Evolutionary conservation across 2,797 vertebrate species (phyloP).

Genomic region (Enteromius thamalakanensis): DNA sequence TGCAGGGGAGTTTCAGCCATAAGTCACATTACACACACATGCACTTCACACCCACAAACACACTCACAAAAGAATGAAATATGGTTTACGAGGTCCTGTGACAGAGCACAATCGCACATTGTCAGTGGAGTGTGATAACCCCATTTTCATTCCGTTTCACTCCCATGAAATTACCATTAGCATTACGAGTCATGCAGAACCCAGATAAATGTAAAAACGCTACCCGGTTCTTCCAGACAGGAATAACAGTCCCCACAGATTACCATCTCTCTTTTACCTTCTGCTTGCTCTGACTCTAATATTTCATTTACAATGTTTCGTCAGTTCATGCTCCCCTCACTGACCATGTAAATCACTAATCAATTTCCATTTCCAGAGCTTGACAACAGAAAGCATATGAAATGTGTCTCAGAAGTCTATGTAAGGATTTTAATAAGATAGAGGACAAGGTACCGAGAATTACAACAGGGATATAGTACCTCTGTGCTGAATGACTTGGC

Average conservation of each 20-base stretch:
- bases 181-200: slow-evolving; percentile 99
- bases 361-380: slow-evolving; percentile 99
- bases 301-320: slow-evolving; percentile 99
- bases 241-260: slow-evolving; percentile 98
- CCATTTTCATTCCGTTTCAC: slow-evolving; percentile 96
- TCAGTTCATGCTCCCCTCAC: slow-evolving; percentile 99
- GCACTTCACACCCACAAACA: slow-evolving; percentile 42
- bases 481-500: neutral
- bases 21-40: slow-evolving; percentile 84
- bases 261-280: slow-evolving; percentile 87
- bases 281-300: slow-evolving; percentile 80
- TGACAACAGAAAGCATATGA: slow-evolving; percentile 90
- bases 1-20: slow-evolving; percentile 85
- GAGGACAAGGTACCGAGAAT: slow-evolving; percentile 80
- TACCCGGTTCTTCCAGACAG: slow-evolving; percentile 96
- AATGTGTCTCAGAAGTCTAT: slow-evolving; percentile 83
- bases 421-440: slow-evolving; percentile 85
- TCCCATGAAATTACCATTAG: slow-evolving; percentile 99
- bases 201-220: slow-evolving; percentile 96
- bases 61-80: slow-evolving; percentile 75
- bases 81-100: slow-evolving; percentile 84
- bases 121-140: slow-evolving; percentile 95
- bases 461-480: slow-evolving; percentile 62
- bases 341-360: slow-evolving; percentile 99
- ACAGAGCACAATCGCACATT: slow-evolving; percentile 94